phyloP scores from a whole-genome alignment of 2,113 vertebrate genomes.

The Hyperopisus bebe region DNA sequence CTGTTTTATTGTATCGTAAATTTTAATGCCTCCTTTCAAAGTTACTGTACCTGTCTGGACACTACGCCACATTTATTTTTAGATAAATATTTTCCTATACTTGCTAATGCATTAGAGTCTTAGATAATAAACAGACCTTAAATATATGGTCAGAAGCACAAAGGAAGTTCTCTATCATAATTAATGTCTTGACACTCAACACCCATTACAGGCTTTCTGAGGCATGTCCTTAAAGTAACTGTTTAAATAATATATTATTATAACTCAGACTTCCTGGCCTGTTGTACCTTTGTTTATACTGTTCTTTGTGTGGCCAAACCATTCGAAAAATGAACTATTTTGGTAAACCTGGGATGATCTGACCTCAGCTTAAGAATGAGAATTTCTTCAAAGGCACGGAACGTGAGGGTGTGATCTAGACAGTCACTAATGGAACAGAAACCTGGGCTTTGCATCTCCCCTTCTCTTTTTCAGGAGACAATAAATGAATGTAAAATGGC shows the following conservation, averaged over 20 bases:
- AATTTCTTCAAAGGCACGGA: background rate
- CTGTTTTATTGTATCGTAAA: background rate
- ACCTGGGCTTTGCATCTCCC: background rate
- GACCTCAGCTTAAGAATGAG: background rate
- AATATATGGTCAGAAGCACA: background rate
- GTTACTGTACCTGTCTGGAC: background rate
- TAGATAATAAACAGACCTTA: background rate
- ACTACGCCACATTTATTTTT: background rate
- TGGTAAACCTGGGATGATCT: background rate
- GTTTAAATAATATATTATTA: background rate
- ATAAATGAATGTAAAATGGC: background rate
- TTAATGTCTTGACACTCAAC: background rate
- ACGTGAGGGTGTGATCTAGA: background rate
- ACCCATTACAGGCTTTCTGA: background rate
- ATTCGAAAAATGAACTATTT: background rate
- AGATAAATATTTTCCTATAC: background rate
- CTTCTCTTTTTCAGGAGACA: background rate
- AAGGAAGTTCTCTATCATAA: background rate
- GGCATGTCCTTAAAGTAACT: background rate
- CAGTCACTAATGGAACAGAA: background rate
- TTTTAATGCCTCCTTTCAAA: background rate
- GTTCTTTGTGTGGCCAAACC: background rate
- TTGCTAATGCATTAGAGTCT: background rate
- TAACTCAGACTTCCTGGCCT: background rate
- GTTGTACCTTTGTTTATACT: background rate